Conservation (phyloP, 2,888 invertebrate genomes). For the Drosophila tripunctata region DNA sequence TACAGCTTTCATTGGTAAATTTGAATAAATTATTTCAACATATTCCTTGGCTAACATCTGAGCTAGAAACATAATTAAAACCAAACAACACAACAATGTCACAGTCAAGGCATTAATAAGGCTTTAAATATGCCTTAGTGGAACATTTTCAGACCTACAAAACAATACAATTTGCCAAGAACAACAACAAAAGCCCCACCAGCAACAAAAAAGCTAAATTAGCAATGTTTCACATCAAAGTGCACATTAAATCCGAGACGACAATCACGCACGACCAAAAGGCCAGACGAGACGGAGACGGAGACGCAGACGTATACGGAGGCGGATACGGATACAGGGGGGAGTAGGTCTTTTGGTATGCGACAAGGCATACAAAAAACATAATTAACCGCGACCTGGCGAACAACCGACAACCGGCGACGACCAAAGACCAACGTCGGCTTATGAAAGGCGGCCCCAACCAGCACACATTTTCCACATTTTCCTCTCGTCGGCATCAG, state of each 20-base stretch:
- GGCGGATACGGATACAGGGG: not conserved
- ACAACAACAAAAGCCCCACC: slow-evolving; percentile 2
- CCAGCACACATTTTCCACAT: slow-evolving; percentile 13
- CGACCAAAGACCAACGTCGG: not conserved
- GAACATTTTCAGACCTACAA: slow-evolving; percentile 15
- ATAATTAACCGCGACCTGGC: slow-evolving; percentile 76
- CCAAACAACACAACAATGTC: slow-evolving; percentile 45
- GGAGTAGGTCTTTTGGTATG: slow-evolving; percentile 39
- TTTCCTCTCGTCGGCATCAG: slow-evolving; percentile 41
- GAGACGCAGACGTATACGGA: not conserved
- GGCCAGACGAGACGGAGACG: slow-evolving; percentile 21
- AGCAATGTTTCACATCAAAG: slow-evolving; percentile 78
- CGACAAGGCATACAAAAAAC: slow-evolving; percentile 69
- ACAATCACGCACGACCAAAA: slow-evolving; percentile 60
- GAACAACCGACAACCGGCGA: slow-evolving; percentile 28
- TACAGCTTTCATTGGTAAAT: not conserved
- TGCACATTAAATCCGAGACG: slow-evolving; percentile 77
- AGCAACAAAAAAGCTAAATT: slow-evolving; percentile 61
- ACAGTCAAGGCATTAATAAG: slow-evolving; percentile 48
- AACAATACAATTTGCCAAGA: slow-evolving; percentile 2
- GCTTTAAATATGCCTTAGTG: slow-evolving; percentile 45
- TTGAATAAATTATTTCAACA: not conserved
- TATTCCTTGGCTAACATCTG: not conserved
- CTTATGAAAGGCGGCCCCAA: slow-evolving; percentile 41
- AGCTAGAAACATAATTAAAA: slow-evolving; percentile 40